Base-by-base conservation (phyloP, 1,140 invertebrate genomes). In the Atta colombica region DNA sequence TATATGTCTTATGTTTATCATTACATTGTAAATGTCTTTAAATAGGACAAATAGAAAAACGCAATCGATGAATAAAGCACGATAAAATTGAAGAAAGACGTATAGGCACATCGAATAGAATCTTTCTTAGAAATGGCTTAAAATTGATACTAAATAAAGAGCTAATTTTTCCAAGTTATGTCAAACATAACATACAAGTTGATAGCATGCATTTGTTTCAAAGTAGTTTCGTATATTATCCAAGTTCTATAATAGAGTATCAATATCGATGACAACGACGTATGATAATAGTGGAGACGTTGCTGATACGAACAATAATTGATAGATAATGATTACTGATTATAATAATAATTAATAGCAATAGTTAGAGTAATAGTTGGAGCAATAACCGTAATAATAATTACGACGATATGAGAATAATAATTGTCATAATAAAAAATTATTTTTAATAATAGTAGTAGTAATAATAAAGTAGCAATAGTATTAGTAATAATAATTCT, bases 401-500 rank as follows among this genome's bases (percentile, higher is more conserved):
- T 63, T n/a, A 68, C 45, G 45, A 88, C 49, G 12, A 75, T 80
- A 86, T 86, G 61, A 74, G 81, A 88, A 88, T 88, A 74, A 63
- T 77, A 88, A 88, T 45, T 58, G 16, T 81, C 51, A 65, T 55
- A 71, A 86, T 71, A 78, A 87, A 82, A 75, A 75, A 88, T 69
- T 69, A 69, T 49, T 49, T 69, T 69, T 72, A 88, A 77, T 89
- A 86, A 82, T 68, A 10, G 28, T 63, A 53, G 58, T 74, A 61
- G 35, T 78, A 77, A 80, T 87, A 90, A 63, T 90, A 88, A 61
- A 68, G 25, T n/a, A 87, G 16, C 63, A 75, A 25, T 68, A 87
- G 28, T 85, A 85, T 55, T 85, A 60, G 58, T 75, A 88, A 88
- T 90, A 78, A 87, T 89, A 77, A 89, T 85, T 28, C 28, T 86